Evolutionary conservation across 2,888 invertebrate genomes (phyloP).

Genomic region (Leucophenga montana): DNA sequence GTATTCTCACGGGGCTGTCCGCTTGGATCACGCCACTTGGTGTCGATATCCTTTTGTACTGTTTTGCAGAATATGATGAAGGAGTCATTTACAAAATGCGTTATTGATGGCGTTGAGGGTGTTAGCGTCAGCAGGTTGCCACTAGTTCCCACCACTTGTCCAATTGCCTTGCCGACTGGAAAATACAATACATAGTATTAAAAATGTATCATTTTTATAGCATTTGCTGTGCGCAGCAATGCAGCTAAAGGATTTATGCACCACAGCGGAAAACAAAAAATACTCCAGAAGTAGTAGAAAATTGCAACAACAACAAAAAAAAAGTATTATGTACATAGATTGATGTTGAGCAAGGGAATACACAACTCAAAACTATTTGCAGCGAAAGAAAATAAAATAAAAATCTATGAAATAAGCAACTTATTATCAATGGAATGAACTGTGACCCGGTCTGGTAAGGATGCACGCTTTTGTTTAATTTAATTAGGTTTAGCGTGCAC

Average conservation of each 20-base stretch:
- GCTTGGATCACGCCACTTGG: slow-evolving; percentile 71
- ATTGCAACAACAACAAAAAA: slow-evolving; percentile 1
- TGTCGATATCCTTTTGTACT: slow-evolving; percentile 64
- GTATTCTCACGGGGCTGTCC: slow-evolving; percentile 68
- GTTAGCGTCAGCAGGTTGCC: slow-evolving; percentile 60
- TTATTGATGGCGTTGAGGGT: slow-evolving; percentile 69
- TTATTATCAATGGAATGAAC: neutral
- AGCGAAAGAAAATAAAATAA: neutral
- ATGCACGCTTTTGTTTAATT: neutral
- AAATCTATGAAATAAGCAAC: neutral
- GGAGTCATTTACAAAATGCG: slow-evolving; percentile 73
- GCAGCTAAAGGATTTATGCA: slow-evolving; percentile 24
- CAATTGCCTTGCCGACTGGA: slow-evolving; percentile 50
- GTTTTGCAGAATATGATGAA: slow-evolving; percentile 73
- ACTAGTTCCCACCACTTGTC: slow-evolving; percentile 38
- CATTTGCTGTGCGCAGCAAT: slow-evolving; percentile 15
- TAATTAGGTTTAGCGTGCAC: slow-evolving; percentile 5
- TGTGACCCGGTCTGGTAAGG: neutral
- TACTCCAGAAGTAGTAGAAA: neutral
- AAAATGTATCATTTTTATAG: slow-evolving; percentile 49
- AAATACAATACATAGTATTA: slow-evolving; percentile 43
- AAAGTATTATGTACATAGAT: neutral
- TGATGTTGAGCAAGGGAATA: neutral
- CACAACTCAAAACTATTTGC: neutral
- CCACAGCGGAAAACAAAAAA: too few relatives aligned